Evolutionary conservation across 2,888 invertebrate genomes (phyloP), one percentile per base, ranked within the genome.

Genomic region (Siphonodentalium dalli): DNA sequence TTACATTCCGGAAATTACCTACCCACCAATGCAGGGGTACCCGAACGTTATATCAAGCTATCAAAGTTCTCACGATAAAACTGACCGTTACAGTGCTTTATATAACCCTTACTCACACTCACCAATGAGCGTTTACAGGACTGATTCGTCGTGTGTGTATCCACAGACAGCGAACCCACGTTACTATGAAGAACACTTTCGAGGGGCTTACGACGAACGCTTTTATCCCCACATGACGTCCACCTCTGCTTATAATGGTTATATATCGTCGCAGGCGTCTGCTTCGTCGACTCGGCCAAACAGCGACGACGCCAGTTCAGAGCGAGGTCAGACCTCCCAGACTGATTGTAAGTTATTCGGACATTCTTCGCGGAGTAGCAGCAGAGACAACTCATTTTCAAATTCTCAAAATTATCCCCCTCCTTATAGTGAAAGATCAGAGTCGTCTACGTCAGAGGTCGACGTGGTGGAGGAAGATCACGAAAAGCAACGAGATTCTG

Each of bases 361-460:
- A 21, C 65, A 63, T 31, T 74, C 73, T 52, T 72, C 74, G 0
- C 59, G 75, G 45, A 73, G 70, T 50, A 74, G 71, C 42, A 70
- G 72, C 28, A 63, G 72, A 33, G 73, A 75, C 35, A 63, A 68
- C 18, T 51, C 66, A 18, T 69, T 64, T 43, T 68, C 67, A 56
- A 57, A 66, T n/a, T 52, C 61, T 40, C 59, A 64, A 40, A 59
- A 58, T 40, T 65, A 70, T 44, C 57, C 67, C 3, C 73, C 72
- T 38, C 75, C 75, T 5, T 76, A 68, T 60, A 79, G 79, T 63
- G 78, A 77, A 62, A 67, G 75, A 27, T 79, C 79, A 3, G 80
- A 80, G 48, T 78, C 78, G 23, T 76, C 79, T 5, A 70, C 74
- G n/a, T 79, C 79, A 3, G 80, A 80, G 37, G 75, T 77, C 18